Evolutionary conservation across 1,140 invertebrate species (phyloP), one percentile per base, ranked within the genome.

Genomic region (Musca domestica): DNA sequence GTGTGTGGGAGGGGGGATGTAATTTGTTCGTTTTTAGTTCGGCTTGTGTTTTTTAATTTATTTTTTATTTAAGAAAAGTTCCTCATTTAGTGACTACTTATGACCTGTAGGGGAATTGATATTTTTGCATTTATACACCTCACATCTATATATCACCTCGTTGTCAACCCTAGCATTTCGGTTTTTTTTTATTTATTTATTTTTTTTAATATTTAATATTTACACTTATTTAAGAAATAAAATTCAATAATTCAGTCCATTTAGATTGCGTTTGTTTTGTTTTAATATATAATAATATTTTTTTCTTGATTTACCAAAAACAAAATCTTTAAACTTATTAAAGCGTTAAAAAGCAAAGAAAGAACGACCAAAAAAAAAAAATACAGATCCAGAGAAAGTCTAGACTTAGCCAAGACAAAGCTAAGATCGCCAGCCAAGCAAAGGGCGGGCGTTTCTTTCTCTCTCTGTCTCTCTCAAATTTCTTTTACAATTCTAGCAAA

Each of bases 171-270:
- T 51, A 19, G 4, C 20, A 3, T 19, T 56, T 27, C 25, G 23
- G 12, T 52, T 52, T 22, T 52, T 52, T 10, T 56, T 56, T 25
- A 25, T 10, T 14, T 56, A 15, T 56, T 56, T 17, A 17, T 56
- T 56, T 56, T 25, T 7, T 61, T 61, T 23, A 76, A 79, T 77
- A 72, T 79, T 77, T 79, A 79, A 70, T 71, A 79, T 79, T 79
- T 79, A 79, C 76, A 79, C 77, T 79, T 79, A 79, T 41, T 41
- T 30, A 61, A 61, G 27, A 25, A 58, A 61, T 34, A 61, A 79
- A 79, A 79, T 77, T 79, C 75, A 79, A 79, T 76, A 79, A 79
- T 77, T 79, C 77, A 79, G 77, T 79, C 77, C 77, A 79, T 77
- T 79, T 79, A 77, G 75, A 79, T 79, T 79, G 75, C 77, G 76